phyloP scores from a whole-genome alignment of 2,797 vertebrate genomes.

The Lacerta agilis region DNA sequence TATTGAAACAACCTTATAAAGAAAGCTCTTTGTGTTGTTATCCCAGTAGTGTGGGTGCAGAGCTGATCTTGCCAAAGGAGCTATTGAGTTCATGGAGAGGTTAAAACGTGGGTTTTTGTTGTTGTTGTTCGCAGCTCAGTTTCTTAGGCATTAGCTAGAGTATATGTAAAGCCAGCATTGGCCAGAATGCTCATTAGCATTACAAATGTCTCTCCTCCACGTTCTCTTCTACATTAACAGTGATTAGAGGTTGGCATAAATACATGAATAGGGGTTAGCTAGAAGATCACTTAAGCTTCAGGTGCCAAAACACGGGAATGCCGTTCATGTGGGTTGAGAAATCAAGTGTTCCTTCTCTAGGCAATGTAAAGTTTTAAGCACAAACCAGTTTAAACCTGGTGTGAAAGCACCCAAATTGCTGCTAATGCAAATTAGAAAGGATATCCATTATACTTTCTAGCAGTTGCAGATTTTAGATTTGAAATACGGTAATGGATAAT shows the following conservation, averaged over 20 bases:
- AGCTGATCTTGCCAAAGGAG: not conserved
- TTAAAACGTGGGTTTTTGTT: no score
- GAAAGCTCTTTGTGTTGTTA: not conserved
- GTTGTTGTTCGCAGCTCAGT: not conserved
- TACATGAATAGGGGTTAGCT: no score
- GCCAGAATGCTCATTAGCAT: not conserved
- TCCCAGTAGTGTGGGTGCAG: not conserved
- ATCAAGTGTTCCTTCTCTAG: not conserved
- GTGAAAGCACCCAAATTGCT: not conserved
- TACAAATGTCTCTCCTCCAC: not conserved
- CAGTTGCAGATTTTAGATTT: not conserved
- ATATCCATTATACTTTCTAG: not conserved
- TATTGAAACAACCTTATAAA: not conserved
- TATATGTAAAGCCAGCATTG: not conserved
- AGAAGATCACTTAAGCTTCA: not conserved
- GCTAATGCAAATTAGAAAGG: not conserved
- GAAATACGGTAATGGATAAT: not conserved
- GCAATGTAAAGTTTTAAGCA: not conserved
- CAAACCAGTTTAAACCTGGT: not conserved
- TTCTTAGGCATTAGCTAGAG: not conserved
- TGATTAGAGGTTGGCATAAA: not conserved
- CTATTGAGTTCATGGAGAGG: no score
- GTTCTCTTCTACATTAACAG: no score
- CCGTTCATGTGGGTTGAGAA: not conserved
- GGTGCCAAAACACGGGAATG: not conserved